phyloP scores from a whole-genome alignment of 2,113 vertebrate species.

The Cariama cristata region DNA sequence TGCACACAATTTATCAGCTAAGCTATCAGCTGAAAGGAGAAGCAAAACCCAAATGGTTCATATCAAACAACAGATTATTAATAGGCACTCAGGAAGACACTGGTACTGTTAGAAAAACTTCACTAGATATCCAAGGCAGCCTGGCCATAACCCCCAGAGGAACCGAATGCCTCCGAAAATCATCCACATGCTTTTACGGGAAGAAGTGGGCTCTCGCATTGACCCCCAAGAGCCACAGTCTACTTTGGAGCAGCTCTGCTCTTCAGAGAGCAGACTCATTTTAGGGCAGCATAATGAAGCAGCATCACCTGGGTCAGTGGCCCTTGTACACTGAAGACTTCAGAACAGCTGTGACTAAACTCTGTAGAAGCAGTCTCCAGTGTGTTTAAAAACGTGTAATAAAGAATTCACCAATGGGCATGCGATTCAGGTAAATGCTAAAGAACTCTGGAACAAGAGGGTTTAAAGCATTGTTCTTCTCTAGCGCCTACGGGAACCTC shows the following conservation, averaged over 20 bases:
- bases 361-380: not conserved
- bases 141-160: not conserved
- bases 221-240: not conserved
- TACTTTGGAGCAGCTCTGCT: not conserved
- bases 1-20: not conserved
- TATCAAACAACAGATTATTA: not conserved
- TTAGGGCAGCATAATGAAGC: not conserved
- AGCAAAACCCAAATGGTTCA: not conserved
- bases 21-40: not conserved
- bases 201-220: not conserved
- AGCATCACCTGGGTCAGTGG: too few species aligned
- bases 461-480: not conserved
- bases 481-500: not conserved
- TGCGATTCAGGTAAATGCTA: not conserved
- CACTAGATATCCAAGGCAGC: not conserved
- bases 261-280: not conserved
- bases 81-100: not conserved
- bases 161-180: not conserved
- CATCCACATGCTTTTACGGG: not conserved
- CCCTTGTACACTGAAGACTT: not conserved
- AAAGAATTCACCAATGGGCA: not conserved
- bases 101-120: not conserved
- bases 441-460: not conserved
- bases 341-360: not conserved
- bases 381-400: fast-evolving